phyloP scores from a whole-genome alignment of 2,113 vertebrate species.

The Psilopsiagon aymara region DNA sequence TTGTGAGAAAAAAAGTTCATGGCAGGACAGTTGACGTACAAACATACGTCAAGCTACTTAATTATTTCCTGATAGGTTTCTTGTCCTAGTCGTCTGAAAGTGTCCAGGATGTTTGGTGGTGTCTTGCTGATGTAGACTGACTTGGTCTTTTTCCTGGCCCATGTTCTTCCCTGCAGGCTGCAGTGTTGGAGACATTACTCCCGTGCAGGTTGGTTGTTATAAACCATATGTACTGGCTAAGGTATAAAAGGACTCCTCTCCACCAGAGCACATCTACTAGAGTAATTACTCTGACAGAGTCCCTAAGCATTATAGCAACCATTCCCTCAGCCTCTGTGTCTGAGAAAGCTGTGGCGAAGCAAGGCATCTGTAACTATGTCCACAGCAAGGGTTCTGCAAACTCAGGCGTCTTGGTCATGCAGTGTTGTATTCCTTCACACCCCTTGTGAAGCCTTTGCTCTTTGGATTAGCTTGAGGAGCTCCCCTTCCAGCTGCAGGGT shows the following conservation, averaged over 20 bases:
- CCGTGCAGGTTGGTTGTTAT: neutral
- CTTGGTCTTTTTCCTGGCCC: neutral
- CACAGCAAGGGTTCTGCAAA: neutral
- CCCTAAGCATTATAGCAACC: neutral
- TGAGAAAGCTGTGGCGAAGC: neutral
- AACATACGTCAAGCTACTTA: neutral
- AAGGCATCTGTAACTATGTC: neutral
- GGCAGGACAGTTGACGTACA: neutral
- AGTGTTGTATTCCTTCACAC: neutral
- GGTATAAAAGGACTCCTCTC: neutral
- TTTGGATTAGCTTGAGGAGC: neutral
- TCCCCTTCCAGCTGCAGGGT: neutral
- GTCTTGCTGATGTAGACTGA: neutral
- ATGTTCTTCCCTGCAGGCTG: neutral
- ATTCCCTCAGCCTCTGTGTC: neutral
- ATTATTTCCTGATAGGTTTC: constrained; percentile 18
- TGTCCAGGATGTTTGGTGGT: neutral
- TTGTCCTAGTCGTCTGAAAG: neutral
- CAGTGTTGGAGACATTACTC: neutral
- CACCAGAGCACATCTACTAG: neutral
- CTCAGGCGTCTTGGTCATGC: neutral
- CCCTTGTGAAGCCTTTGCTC: neutral
- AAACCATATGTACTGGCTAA: neutral
- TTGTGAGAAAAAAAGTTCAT: neutral
- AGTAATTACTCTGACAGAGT: neutral